These are phyloP conservation scores for Elysia crispata DNA, from an alignment of 2,888 invertebrate genomes.

Conservation along the genomic window DNA sequence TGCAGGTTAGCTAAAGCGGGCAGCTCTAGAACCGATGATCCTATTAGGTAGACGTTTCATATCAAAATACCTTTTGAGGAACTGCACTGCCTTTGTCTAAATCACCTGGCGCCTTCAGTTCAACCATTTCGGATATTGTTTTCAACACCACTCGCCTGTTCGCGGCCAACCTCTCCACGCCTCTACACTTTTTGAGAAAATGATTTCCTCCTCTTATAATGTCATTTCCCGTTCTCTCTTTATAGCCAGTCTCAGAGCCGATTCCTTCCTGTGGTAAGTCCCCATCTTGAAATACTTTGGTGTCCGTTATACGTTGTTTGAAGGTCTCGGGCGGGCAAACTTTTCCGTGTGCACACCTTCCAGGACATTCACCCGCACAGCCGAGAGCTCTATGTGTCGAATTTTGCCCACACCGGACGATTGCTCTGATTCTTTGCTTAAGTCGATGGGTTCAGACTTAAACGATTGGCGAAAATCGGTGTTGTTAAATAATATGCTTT, in stretches of 20 bases:
- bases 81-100: too few relatives aligned
- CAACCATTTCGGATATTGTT: background rate
- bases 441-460: too few relatives aligned
- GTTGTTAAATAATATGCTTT: too few relatives aligned
- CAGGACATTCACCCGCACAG: slow-evolving; percentile 42
- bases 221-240: too few relatives aligned
- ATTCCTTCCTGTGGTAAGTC: background rate
- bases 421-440: background rate
- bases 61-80: too few relatives aligned
- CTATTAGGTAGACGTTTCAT: too few relatives aligned
- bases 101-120: background rate
- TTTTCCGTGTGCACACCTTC: slow-evolving; percentile 28
- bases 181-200: background rate
- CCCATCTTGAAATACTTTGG: background rate
- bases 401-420: background rate
- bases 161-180: background rate
- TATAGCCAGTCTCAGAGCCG: too few relatives aligned
- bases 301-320: background rate
- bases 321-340: background rate
- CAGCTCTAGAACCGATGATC: too few relatives aligned
- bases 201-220: background rate
- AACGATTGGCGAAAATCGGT: too few relatives aligned
- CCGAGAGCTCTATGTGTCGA: slow-evolving; percentile 42
- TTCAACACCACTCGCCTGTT: background rate
- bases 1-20: too few relatives aligned